Percentiles rank a stretch among this genome's conserved stretches.
Evolutionary conservation across 2,888 invertebrate genomes (phyloP).

Genomic region (Nephrotoma guestfalica): DNA sequence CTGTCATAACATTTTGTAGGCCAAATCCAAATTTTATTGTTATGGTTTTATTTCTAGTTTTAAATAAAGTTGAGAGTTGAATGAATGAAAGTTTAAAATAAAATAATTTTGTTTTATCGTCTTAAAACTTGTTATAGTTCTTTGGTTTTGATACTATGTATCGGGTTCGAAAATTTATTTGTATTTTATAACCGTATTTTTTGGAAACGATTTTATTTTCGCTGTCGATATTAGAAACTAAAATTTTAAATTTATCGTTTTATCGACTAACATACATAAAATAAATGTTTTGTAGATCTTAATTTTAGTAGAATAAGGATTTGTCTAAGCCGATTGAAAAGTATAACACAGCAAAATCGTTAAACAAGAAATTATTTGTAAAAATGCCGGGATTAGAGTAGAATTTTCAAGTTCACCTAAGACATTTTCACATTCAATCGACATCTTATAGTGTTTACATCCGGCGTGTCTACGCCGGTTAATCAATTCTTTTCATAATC

Average conservation of each 20-base stretch:
- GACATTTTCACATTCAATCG: too few relatives aligned
- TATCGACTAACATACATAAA: background rate
- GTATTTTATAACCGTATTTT: background rate
- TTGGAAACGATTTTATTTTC: background rate
- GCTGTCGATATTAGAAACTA: background rate
- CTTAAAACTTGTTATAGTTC: background rate
- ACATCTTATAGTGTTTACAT: too few relatives aligned
- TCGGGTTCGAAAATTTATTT: background rate
- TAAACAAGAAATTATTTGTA: too few relatives aligned
- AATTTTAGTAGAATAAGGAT: too few relatives aligned
- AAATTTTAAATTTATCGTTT: background rate
- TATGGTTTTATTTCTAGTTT: background rate
- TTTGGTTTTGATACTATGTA: background rate
- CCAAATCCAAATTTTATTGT: background rate
- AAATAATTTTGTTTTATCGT: background rate
- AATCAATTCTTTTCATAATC: too few relatives aligned
- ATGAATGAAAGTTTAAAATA: background rate
- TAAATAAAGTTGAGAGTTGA: background rate
- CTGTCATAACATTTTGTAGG: background rate
- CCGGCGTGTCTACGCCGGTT: too few relatives aligned
- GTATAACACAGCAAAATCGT: too few relatives aligned
- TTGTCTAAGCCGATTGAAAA: too few relatives aligned
- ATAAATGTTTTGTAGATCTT: too few relatives aligned
- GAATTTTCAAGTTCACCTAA: too few relatives aligned
- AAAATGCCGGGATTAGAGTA: too few relatives aligned